Base-by-base conservation (phyloP, 1,140 invertebrate species). In the Procambarus clarkii region DNA sequence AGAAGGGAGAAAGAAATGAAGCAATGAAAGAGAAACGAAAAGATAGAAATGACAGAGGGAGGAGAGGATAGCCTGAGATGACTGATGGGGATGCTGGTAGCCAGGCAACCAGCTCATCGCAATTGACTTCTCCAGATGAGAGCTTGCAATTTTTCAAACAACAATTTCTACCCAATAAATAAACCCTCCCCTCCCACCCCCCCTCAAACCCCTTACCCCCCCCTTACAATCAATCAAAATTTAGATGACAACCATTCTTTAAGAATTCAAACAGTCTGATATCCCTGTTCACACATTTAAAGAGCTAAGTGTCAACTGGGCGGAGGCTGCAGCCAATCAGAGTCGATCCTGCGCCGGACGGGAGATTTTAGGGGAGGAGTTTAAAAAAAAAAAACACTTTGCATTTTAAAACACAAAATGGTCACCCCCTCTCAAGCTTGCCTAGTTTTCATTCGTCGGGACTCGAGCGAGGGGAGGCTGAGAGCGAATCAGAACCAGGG, bases 401-500 rank as follows among this genome's bases (percentile, higher is more conserved):
- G 85, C 85, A 86, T 86, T 86, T 86, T 86, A 86, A 86, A 86
- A 86, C 24, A 86, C 71, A 86, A 86, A 86, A 86, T 86, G 85
- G 85, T 78, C 71, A n/a, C n/a, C 13, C 76, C 18, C 8, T 15
- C 8, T 15, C 18, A 46, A 18, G 48, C 54, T 48, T 2, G 48
- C 50, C 69, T 86, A 58, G 48, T 78, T 86, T 86, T 78, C 85
- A 77, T 86, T 86, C 85, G 85, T 44, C 50, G 85, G 71, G 34
- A 21, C 45, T n/a, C 24, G 46, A 15, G 85, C 18, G 85, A 76
- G 85, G 85, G 74, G 85, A 86, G 71, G 48, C 71, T 21, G 85
- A 1, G 74, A 77, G 74, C 85, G 85, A 77, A 77, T 86, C 85
- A 86, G 85, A 78, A 77, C 9, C 21, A 44, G 13, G 60, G 69